phyloP scores from a whole-genome alignment of 2,888 invertebrate genomes.

The Biston stratarius region DNA sequence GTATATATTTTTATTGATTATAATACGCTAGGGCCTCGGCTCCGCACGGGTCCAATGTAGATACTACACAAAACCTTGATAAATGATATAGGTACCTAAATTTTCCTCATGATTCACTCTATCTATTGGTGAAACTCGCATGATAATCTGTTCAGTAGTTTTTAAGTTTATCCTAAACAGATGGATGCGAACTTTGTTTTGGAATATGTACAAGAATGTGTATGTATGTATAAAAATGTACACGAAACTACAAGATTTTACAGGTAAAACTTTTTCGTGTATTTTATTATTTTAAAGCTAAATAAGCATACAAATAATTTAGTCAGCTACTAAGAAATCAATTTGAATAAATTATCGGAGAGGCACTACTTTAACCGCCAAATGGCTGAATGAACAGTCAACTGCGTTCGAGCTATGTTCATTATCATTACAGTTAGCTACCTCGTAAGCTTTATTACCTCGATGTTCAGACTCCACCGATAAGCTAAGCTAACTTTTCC shows the following conservation, averaged over 20 bases:
- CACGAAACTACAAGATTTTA: neutral
- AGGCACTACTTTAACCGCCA: constrained; percentile 8
- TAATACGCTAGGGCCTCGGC: too few species aligned
- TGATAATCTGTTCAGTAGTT: too few species aligned
- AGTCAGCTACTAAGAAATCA: constrained; percentile 11
- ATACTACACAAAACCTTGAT: too few species aligned
- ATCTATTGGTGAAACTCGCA: too few species aligned
- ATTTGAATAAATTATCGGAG: constrained; percentile 12
- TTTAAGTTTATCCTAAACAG: too few species aligned
- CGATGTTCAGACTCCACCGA: constrained; percentile 1
- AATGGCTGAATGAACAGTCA: constrained; percentile 15
- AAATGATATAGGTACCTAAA: too few species aligned
- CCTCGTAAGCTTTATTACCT: constrained; percentile 24
- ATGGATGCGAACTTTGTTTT: too few species aligned
- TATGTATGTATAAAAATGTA: neutral
- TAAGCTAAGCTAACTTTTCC: neutral
- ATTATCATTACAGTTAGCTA: constrained; percentile 35
- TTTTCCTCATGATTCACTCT: too few species aligned
- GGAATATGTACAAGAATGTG: too few species aligned
- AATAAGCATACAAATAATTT: constrained; percentile 2
- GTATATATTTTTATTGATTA: too few species aligned
- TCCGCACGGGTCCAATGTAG: too few species aligned
- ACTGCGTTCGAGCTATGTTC: constrained; percentile 17
- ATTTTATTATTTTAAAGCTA: constrained; percentile 1
- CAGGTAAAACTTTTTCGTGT: neutral